These are phyloP conservation scores for Spatula versicolor DNA, from an alignment of 2,797 vertebrate species.

Conservation along the genomic window DNA sequence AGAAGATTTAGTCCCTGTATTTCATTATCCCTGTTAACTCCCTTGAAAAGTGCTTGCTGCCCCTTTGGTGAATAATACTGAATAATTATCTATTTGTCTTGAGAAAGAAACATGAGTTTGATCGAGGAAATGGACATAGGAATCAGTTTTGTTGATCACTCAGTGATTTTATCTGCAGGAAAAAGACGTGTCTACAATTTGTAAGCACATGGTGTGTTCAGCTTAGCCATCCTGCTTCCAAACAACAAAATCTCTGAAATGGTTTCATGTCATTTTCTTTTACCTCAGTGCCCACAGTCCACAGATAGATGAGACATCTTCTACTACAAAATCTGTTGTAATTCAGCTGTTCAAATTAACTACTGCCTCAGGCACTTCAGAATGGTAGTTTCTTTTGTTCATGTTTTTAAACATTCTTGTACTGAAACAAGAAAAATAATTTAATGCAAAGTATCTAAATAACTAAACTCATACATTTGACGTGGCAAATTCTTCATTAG, in stretches of 20 bases:
- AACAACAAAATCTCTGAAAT: neutral
- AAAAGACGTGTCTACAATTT: neutral
- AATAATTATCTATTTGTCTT: neutral
- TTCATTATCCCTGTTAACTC: neutral
- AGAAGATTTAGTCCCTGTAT: neutral
- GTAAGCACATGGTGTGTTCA: neutral
- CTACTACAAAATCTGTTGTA: neutral
- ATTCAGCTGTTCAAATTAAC: neutral
- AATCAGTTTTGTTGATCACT: neutral
- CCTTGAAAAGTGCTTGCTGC: neutral
- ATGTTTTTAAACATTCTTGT: neutral
- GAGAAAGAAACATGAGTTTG: neutral
- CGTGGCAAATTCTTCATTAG: neutral
- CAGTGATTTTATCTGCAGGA: neutral
- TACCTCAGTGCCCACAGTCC: neutral
- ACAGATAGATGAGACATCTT: neutral
- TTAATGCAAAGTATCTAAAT: neutral
- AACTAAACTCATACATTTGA: neutral
- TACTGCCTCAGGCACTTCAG: neutral
- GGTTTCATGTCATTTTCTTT: neutral
- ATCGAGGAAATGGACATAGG: neutral
- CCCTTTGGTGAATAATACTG: neutral
- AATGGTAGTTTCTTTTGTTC: neutral
- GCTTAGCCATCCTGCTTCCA: neutral
- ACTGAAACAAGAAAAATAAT: neutral